phyloP scores from a whole-genome alignment of 2,113 vertebrate species.

The Opisthocomus hoazin region DNA sequence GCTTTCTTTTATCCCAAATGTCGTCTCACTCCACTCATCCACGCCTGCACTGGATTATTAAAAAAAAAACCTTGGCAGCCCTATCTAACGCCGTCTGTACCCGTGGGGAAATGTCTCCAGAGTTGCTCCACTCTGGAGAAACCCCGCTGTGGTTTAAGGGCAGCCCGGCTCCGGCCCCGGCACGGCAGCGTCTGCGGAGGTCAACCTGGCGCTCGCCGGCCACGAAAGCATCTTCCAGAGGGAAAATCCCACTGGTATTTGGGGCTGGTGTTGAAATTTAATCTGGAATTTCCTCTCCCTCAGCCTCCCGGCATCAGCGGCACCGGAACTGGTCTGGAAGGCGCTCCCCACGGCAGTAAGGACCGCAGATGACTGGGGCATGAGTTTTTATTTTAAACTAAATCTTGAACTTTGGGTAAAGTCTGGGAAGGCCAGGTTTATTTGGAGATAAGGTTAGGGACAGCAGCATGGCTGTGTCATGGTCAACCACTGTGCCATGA shows the following conservation, averaged over 20 bases:
- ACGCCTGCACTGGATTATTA: not conserved
- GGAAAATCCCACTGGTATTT: not conserved
- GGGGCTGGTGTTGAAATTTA: not conserved
- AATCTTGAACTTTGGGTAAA: not conserved
- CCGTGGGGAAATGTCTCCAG: not conserved
- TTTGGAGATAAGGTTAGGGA: not conserved
- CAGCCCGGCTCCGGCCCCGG: not conserved
- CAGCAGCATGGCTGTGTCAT: not conserved
- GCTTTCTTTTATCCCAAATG: not conserved
- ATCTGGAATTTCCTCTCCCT: not conserved
- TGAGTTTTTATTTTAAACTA: not conserved
- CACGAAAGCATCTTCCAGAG: not conserved
- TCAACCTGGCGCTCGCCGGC: not conserved
- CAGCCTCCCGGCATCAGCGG: not conserved
- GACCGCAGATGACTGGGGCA: fast-evolving
- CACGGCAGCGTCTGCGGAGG: not conserved
- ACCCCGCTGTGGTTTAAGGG: not conserved
- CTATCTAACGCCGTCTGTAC: no score
- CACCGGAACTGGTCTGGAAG: not conserved
- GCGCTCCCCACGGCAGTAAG: not conserved
- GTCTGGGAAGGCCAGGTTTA: not conserved
- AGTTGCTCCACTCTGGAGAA: not conserved
- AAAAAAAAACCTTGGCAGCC: not conserved
- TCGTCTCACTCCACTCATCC: not conserved
- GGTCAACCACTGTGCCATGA: fast-evolving